Base-by-base conservation (phyloP, 1,140 invertebrate species). In the Lucilia cuprina region DNA sequence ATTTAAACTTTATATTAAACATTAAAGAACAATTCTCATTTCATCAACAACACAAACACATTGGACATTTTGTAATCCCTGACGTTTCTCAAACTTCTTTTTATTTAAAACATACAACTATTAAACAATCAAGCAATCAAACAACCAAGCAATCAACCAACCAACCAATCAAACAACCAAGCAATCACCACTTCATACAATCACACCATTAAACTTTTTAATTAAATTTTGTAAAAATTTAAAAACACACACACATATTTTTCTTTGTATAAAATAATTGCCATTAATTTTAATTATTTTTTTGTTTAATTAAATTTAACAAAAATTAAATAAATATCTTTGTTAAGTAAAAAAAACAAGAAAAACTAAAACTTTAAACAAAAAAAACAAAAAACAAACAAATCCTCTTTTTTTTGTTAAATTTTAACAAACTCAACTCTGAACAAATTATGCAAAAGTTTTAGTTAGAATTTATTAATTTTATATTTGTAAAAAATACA, bases 391-490 rank as follows among this genome's bases (percentile, higher is more conserved):
- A 17, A 21, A 70, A 70, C 1, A 70, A 70, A 70, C 19, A 70
- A 70, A 70, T n/a, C 65, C 65, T 70, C n/a, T 82, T 47, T 30
- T n/a, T 30, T 85, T 88, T 89, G 87, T 86, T 86, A 88, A 85
- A 84, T 17, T 1, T 2, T 3, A 30, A 30, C 25, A 80, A 88
- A 86, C 87, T 85, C 88, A 87, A 30, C 25, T 30, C 25, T 30
- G 25, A 87, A 87, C 86, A 85, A 87, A 84, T 74, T 41, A 86
- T 87, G 89, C 84, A 85, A 87, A 87, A 88, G 87, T 86, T 78
- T 89, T 89, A 89, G 88, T 85, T 89, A 89, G 88, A 89, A 89
- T 89, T 89, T 87, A 87, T 89, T 87, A 88, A 86, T 88, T 86
- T 87, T 88, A 88, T 88, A 87, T 89, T 8, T 41, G 41, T 86